Percentiles rank a stretch among this genome's conserved stretches.
phyloP scores from a whole-genome alignment of 1,140 invertebrate genomes.

The Callitettix versicolor region DNA sequence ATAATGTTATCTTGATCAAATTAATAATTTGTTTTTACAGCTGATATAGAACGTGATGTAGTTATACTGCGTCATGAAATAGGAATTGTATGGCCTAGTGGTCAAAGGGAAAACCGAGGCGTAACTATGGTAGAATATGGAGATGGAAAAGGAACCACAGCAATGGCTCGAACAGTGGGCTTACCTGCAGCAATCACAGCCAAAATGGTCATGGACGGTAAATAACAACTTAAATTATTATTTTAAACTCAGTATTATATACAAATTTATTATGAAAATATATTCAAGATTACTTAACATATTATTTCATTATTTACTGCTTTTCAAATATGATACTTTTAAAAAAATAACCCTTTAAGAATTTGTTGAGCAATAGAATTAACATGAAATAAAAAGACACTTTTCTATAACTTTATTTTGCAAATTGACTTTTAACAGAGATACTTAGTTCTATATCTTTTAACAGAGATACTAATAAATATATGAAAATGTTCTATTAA shows the following conservation, averaged over 20 bases:
- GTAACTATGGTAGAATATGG: slow-evolving; percentile 93
- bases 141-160: slow-evolving; percentile 73
- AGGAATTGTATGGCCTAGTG: slow-evolving; percentile 83
- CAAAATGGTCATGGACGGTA: slow-evolving; percentile 94
- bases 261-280: background rate
- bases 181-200: slow-evolving; percentile 91
- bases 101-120: slow-evolving; percentile 66
- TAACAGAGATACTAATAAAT: background rate
- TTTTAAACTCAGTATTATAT: background rate
- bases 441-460: background rate
- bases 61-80: slow-evolving; percentile 91
- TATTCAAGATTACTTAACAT: background rate
- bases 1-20: too few relatives aligned
- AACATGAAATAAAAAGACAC: background rate
- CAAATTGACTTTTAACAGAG: too few relatives aligned
- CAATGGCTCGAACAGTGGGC: slow-evolving; percentile 96
- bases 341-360: background rate
- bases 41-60: slow-evolving; percentile 73
- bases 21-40: slow-evolving; percentile 14
- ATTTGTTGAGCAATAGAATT: background rate
- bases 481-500: background rate
- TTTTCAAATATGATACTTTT: background rate
- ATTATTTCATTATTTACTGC: background rate
- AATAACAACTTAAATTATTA: slow-evolving; percentile 16
- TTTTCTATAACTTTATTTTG: background rate